These are phyloP conservation scores for Cydia pomonella DNA, from an alignment of 1,140 invertebrate genomes.

Conservation along the genomic window DNA sequence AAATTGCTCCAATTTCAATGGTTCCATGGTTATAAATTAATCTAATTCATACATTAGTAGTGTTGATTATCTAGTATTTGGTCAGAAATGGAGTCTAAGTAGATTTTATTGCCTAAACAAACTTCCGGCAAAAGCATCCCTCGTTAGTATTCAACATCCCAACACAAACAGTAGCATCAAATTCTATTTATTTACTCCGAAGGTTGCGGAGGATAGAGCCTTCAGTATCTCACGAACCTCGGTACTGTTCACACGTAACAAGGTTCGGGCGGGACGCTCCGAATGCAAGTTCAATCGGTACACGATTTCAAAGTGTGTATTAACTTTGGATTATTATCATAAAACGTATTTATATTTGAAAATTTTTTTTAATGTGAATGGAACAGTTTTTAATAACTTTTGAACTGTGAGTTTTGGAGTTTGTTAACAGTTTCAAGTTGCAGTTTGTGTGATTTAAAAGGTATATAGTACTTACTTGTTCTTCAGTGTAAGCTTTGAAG, in stretches of 20 bases:
- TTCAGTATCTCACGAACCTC: not conserved
- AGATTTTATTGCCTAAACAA: too few relatives aligned
- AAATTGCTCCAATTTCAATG: too few relatives aligned
- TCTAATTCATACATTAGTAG: too few relatives aligned
- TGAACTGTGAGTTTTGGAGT: not conserved
- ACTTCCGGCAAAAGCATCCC: too few relatives aligned
- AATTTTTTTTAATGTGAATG: not conserved
- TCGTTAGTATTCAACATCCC: not conserved
- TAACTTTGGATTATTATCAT: not conserved
- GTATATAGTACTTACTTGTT: not conserved
- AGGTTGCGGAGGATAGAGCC: not conserved
- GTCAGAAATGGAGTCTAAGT: too few relatives aligned
- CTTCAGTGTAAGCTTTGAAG: not conserved
- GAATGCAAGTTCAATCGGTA: not conserved
- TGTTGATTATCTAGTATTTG: too few relatives aligned
- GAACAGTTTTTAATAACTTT: not conserved
- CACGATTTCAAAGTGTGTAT: not conserved
- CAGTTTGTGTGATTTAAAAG: not conserved
- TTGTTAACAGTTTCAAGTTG: not conserved
- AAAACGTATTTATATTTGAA: not conserved
- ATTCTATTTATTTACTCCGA: not conserved
- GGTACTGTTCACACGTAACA: not conserved
- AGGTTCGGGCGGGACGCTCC: not conserved
- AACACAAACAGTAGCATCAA: not conserved
- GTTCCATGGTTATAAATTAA: too few relatives aligned